phyloP scores from a whole-genome alignment of 1,140 invertebrate genomes.

The Anastrepha obliqua region DNA sequence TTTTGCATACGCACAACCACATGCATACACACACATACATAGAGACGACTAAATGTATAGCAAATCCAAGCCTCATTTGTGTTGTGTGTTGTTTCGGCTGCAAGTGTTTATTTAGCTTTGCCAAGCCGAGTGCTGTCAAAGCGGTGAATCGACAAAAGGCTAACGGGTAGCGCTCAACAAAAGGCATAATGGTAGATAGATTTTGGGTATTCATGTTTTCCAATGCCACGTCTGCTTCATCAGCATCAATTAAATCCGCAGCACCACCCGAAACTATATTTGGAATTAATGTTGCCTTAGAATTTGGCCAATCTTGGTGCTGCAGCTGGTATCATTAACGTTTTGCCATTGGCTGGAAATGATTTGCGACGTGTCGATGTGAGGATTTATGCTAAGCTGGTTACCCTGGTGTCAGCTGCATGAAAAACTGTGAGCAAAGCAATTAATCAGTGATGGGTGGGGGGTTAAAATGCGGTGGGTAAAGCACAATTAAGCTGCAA shows the following conservation, averaged over 20 bases:
- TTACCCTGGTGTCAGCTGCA: background rate
- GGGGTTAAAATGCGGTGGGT: no score
- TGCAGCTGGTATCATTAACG: background rate
- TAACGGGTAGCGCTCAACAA: background rate
- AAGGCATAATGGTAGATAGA: background rate
- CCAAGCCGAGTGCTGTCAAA: background rate
- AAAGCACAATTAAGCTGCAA: no score
- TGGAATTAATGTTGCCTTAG: background rate
- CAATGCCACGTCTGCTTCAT: background rate
- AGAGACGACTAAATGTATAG: background rate
- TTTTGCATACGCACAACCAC: background rate
- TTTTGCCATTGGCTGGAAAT: background rate
- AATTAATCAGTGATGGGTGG: background rate
- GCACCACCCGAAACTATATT: background rate
- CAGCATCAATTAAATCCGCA: conserved; percentile 8
- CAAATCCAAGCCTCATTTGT: background rate
- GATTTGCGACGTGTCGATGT: background rate
- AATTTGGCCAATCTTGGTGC: background rate
- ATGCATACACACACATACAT: background rate
- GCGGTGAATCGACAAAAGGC: background rate
- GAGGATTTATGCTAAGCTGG: background rate
- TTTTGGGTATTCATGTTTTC: no score
- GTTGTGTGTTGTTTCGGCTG: background rate
- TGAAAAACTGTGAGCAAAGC: background rate
- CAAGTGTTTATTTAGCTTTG: conserved; percentile 17